These are phyloP conservation scores for Atractosteus spatula DNA, from an alignment of 2,113 vertebrate genomes.

Conservation along the genomic window DNA sequence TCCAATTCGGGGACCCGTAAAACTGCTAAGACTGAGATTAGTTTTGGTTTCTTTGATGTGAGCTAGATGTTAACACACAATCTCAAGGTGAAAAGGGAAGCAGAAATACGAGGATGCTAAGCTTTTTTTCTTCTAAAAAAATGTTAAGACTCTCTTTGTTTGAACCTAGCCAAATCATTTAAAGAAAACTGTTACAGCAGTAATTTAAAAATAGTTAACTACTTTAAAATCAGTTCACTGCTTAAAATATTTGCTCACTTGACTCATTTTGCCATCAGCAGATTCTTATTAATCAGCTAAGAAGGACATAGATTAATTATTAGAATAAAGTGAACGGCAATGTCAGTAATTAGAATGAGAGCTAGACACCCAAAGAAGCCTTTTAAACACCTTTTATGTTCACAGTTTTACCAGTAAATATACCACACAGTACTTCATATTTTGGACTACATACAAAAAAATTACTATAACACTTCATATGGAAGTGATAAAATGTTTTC, in stretches of 20 bases:
- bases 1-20: not conserved
- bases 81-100: not conserved
- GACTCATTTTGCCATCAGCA: not conserved
- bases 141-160: not conserved
- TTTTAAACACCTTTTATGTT: too few species aligned
- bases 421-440: too few species aligned
- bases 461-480: too few species aligned
- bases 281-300: not conserved
- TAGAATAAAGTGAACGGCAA: slow-evolving; percentile 5
- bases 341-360: slow-evolving; percentile 7
- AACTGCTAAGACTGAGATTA: not conserved
- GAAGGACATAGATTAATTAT: not conserved
- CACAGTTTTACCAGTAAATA: too few species aligned
- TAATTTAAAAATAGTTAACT: too few species aligned
- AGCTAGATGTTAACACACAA: not conserved
- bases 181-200: too few species aligned
- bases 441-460: too few species aligned
- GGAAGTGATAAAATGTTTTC: too few species aligned
- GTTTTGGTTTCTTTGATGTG: slow-evolving; percentile 5
- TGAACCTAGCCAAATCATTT: not conserved
- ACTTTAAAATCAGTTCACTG: not conserved
- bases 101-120: not conserved
- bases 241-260: too few species aligned
- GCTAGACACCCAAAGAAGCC: not conserved
- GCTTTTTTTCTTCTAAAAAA: not conserved